phyloP scores from a whole-genome alignment of 2,113 vertebrate genomes.

The Gobiocypris rarus region DNA sequence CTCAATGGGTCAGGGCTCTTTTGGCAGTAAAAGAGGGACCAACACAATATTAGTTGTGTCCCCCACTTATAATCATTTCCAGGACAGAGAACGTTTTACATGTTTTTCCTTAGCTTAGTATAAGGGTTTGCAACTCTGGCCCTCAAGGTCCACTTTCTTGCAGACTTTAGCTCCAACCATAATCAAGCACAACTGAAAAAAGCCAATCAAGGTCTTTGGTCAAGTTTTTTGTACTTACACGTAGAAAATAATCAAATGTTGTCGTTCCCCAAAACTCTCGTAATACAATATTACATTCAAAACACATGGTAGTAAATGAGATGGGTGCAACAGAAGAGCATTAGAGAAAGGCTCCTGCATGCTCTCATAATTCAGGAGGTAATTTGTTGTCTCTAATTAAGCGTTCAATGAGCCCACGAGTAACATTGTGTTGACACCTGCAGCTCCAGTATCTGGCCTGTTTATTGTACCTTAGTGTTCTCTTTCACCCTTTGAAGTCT shows the following conservation, averaged over 20 bases:
- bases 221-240: too few species aligned
- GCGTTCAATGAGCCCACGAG: conserved; percentile 35
- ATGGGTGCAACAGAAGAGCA: not conserved
- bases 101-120: not conserved
- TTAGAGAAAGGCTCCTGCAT: not conserved
- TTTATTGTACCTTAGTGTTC: conserved; percentile 43
- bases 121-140: too few species aligned
- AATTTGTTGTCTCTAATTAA: conserved; percentile 53
- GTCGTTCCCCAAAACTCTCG: not conserved
- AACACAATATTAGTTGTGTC: too few species aligned
- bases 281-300: not conserved
- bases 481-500: conserved; percentile 53
- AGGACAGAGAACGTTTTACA: not conserved
- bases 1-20: too few species aligned
- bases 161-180: too few species aligned
- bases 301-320: not conserved
- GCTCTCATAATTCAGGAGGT: conserved; percentile 36
- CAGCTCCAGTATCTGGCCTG: conserved; percentile 44
- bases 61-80: too few species aligned
- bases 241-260: not conserved
- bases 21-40: too few species aligned
- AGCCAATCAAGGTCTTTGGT: too few species aligned
- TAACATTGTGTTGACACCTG: conserved; percentile 60
- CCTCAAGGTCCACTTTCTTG: too few species aligned
- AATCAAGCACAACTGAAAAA: too few species aligned